These are phyloP conservation scores for Centropus bengalensis DNA, from an alignment of 2,113 vertebrate genomes.

Conservation along the genomic window DNA sequence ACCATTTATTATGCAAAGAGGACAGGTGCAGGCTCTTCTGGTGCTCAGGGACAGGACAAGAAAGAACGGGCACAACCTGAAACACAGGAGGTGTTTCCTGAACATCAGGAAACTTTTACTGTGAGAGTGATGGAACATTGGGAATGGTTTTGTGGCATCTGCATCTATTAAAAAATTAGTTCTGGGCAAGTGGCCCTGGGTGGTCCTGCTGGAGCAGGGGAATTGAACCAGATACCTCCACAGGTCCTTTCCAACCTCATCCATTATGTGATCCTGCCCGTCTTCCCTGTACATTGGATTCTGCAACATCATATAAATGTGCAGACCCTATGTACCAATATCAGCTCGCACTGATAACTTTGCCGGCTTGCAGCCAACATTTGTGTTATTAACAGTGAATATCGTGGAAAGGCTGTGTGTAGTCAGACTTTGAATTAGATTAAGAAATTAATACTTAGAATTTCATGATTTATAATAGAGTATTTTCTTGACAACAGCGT, in stretches of 20 bases:
- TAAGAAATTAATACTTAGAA: constrained; percentile 64
- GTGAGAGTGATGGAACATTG: not conserved
- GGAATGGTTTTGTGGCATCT: not conserved
- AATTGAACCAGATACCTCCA: not conserved
- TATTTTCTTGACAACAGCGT: constrained; percentile 48
- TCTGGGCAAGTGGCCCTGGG: not conserved
- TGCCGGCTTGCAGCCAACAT: constrained; percentile 32
- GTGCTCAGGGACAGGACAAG: not conserved
- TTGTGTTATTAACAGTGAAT: constrained; percentile 25
- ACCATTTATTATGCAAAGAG: not conserved
- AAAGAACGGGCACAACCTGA: not conserved
- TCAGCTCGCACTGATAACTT: not conserved
- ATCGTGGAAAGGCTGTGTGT: constrained; percentile 20
- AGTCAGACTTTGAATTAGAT: constrained; percentile 59
- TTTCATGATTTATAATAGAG: constrained; percentile 46
- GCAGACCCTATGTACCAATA: not conserved
- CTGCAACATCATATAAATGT: not conserved
- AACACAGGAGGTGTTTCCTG: not conserved
- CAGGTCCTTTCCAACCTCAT: not conserved
- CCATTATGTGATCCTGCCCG: not conserved
- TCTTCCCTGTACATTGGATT: not conserved
- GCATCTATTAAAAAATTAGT: not conserved
- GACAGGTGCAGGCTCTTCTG: not conserved
- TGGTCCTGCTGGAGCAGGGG: not conserved
- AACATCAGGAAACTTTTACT: not conserved